Base-by-base conservation (phyloP, 1,140 invertebrate species). In the Drosophila ogumai region DNA sequence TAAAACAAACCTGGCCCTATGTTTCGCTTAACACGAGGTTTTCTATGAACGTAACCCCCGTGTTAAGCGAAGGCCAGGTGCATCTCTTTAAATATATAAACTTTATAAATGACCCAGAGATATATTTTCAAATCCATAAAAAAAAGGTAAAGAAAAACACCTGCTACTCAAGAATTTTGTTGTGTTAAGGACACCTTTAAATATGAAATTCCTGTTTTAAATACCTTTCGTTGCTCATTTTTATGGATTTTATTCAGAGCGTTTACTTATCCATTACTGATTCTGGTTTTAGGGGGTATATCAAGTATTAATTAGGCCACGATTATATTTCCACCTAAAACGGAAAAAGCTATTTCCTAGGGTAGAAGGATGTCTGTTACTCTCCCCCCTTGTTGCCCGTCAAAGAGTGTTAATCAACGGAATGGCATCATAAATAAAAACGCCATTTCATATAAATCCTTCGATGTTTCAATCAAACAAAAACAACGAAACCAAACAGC, bases 401-500 rank as follows among this genome's bases (percentile, higher is more conserved):
- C 85, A 84, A 90, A 85, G 81, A 75, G 81, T 90, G 85, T 90
- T 90, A 90, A 90, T 90, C 85, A 90, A 90, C 85, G 64, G 81
- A 90, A 90, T 90, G 85, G 85, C 67, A 81, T 90, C 85, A 90
- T 90, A 90, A 90, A 90, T 90, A 90, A 90, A 90, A 90, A 88
- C 61, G 63, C 59, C 85, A 90, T 90, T 84, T 90, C 85, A 72
- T 72, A 90, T 88, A 88, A 88, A 90, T 85, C 78, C 85, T 81
- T 66, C 76, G 78, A 84, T 84, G 64, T 79, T 90, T 90, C 81
- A 90, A 90, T 90, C 85, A 85, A 90, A 84, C 69, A 90, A 80
- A 71, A 84, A 61, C 77, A 86, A 63, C 44, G 31, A 43, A 46
- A 22, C 49, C 43, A 40, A 49, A 46, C 32, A 32, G 13, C 54